phyloP scores from a whole-genome alignment of 2,113 vertebrate species.

The Tachycineta bicolor region DNA sequence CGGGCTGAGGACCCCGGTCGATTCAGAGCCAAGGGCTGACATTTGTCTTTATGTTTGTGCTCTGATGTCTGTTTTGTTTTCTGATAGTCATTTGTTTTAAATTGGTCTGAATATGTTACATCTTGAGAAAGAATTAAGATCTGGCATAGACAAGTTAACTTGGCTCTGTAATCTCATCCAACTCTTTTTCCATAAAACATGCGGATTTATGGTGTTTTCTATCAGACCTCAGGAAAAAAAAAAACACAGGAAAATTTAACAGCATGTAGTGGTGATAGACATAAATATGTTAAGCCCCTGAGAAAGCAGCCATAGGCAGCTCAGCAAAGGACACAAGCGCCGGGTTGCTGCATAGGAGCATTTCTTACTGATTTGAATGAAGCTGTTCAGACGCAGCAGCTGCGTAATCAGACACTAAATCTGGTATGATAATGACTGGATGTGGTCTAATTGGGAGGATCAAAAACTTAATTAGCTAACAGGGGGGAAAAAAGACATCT shows the following conservation, averaged over 20 bases:
- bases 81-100: conserved; percentile 8
- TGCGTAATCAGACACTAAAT: not conserved
- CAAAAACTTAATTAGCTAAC: conserved; percentile 16
- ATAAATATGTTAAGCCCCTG: not conserved
- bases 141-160: not conserved
- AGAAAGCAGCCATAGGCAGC: not conserved
- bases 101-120: not conserved
- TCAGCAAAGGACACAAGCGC: not conserved
- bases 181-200: not conserved
- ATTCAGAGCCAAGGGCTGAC: conserved; percentile 33
- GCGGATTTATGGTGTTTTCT: not conserved
- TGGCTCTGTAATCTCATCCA: not conserved
- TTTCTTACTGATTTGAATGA: conserved; percentile 1
- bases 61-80: conserved; percentile 40
- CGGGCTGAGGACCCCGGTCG: fast-evolving
- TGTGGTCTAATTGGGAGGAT: conserved; percentile 20
- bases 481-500: not conserved
- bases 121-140: not conserved
- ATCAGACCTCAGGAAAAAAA: not conserved
- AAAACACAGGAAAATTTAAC: not conserved
- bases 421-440: conserved; percentile 4
- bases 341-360: not conserved
- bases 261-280: not conserved
- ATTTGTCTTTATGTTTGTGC: conserved; percentile 39
- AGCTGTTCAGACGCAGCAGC: not conserved